A percentile compares a stretch with the other conserved stretches of the same genome.
Evolutionary conservation across 2,888 invertebrate genomes (phyloP).

Genomic region (Yponomeuta cagnagella): DNA sequence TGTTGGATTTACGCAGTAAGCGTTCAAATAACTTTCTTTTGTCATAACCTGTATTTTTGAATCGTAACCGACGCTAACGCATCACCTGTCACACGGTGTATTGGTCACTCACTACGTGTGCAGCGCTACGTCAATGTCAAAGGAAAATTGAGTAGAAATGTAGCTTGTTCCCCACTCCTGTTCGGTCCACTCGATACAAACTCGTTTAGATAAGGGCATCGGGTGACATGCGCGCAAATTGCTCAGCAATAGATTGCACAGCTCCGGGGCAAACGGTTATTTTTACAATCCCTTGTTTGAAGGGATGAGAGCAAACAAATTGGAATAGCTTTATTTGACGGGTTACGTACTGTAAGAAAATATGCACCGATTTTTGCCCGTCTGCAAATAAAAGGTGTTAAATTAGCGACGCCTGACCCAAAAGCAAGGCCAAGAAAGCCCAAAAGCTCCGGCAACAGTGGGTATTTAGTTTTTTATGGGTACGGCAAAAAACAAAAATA

Average conservation of each 20-base stretch:
- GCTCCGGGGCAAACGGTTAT: not conserved
- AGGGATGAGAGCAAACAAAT: not conserved
- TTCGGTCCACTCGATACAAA: conserved; percentile 17
- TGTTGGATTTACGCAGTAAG: too few species aligned
- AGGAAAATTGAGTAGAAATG: not conserved
- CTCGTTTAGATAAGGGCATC: conserved; percentile 28
- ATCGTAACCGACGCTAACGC: not conserved
- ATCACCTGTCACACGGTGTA: conserved; percentile 2
- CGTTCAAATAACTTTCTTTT: not conserved
- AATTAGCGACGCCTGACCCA: not conserved
- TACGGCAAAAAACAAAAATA: too few species aligned
- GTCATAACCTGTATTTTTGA: not conserved
- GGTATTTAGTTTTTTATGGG: too few species aligned
- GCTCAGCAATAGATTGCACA: conserved; percentile 20
- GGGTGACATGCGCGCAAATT: conserved; percentile 28
- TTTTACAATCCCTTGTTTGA: conserved; percentile 1
- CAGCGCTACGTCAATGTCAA: conserved; percentile 9
- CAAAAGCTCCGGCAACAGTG: too few species aligned
- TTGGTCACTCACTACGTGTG: not conserved
- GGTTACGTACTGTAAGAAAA: not conserved
- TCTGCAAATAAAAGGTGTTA: not conserved
- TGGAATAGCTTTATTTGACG: not conserved
- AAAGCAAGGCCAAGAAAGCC: too few species aligned
- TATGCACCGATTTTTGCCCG: not conserved
- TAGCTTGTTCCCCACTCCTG: not conserved